These are phyloP conservation scores for Macropus fuliginosus DNA, from an alignment of 2,797 vertebrate species.

Conservation along the genomic window DNA sequence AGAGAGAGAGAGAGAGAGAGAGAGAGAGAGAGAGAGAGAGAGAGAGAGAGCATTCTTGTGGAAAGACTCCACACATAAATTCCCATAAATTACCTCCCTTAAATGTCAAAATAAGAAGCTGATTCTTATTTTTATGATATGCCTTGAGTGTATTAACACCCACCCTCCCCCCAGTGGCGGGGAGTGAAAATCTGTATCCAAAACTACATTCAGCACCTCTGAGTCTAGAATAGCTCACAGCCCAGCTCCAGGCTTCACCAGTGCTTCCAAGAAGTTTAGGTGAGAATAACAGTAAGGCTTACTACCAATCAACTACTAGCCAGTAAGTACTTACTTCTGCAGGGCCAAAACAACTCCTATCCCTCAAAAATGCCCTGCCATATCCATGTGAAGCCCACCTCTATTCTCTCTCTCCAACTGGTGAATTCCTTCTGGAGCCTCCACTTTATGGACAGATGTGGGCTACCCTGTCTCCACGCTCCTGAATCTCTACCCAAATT, in stretches of 20 bases:
- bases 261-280: not conserved
- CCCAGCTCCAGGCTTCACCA: not conserved
- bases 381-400: not conserved
- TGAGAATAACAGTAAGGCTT: not conserved
- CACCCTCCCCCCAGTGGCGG: not conserved
- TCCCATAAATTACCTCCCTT: constrained; percentile 77
- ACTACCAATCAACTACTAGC: not conserved
- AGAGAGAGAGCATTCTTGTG: not conserved
- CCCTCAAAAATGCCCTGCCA: not conserved
- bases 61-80: constrained; percentile 77
- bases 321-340: not conserved
- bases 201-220: not conserved
- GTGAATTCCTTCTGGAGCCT: not conserved
- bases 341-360: not conserved
- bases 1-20: no score
- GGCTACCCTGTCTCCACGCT: not conserved
- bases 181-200: not conserved
- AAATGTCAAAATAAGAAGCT: constrained; percentile 80
- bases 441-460: not conserved
- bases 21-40: no score
- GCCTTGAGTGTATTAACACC: constrained; percentile 70
- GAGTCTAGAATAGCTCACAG: not conserved
- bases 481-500: not conserved
- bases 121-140: constrained; percentile 70
- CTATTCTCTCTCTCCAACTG: not conserved